Percentiles rank a stretch among this genome's conserved stretches.
Conservation (phyloP, 2,797 vertebrate genomes). For the Lindbergichthys nudifrons region DNA sequence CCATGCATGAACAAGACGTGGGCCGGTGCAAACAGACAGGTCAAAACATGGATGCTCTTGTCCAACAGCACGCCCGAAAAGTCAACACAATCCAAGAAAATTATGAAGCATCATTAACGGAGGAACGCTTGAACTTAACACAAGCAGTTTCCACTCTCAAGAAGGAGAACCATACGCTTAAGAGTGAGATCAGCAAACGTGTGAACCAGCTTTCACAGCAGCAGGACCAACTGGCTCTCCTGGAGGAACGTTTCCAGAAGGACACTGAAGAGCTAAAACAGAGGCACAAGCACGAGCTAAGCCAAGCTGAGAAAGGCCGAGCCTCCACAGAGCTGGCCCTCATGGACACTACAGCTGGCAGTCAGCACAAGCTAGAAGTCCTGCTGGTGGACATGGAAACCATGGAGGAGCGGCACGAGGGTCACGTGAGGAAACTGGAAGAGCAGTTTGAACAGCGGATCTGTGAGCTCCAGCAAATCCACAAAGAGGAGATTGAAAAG, state of each 20-base stretch:
- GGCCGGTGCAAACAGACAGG: constrained; percentile 85
- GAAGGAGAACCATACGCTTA: constrained; percentile 89
- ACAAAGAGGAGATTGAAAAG: constrained; percentile 89
- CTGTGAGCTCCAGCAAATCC: constrained; percentile 87
- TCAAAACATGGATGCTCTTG: constrained; percentile 84
- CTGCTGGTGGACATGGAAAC: constrained; percentile 86
- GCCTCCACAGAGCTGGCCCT: constrained; percentile 84
- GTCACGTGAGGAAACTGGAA: constrained; percentile 88
- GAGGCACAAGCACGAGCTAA: constrained; percentile 86
- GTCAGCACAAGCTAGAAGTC: constrained; percentile 85
- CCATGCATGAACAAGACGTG: constrained; percentile 88
- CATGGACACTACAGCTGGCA: constrained; percentile 83
- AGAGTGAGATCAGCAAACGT: constrained; percentile 84
- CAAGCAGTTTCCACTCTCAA: constrained; percentile 84
- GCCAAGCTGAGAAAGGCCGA: constrained; percentile 82
- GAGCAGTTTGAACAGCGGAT: constrained; percentile 89
- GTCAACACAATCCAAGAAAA: constrained; percentile 86
- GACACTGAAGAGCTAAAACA: constrained; percentile 84
- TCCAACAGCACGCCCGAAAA: constrained; percentile 86
- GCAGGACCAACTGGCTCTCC: constrained; percentile 81
- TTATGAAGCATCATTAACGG: constrained; percentile 87
- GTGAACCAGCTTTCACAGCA: constrained; percentile 82
- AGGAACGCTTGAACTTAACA: constrained; percentile 87
- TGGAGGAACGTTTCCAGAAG: constrained; percentile 82
- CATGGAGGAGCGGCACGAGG: constrained; percentile 86